phyloP scores from a whole-genome alignment of 1,140 invertebrate genomes.

The Rhopalosiphum maidis region DNA sequence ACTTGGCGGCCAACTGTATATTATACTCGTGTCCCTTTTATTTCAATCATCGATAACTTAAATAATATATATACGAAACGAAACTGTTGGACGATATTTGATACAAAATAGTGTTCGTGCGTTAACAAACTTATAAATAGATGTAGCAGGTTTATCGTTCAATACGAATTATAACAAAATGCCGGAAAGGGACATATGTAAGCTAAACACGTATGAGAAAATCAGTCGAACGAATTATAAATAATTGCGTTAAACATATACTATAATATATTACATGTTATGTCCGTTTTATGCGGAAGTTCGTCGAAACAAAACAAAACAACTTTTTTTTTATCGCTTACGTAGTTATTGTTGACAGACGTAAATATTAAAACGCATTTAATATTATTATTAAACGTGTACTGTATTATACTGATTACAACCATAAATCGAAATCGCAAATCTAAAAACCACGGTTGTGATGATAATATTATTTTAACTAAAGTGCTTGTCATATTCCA shows the following conservation, averaged over 20 bases:
- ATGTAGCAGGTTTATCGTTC: not conserved
- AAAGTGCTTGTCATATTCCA: no score
- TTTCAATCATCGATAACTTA: not conserved
- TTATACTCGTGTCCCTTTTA: not conserved
- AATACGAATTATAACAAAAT: not conserved
- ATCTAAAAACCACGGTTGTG: not conserved
- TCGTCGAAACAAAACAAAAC: not conserved
- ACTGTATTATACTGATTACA: not conserved
- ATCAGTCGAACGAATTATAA: not conserved
- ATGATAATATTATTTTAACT: no score
- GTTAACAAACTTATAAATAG: constrained; percentile 1
- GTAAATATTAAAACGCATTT: not conserved
- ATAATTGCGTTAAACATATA: not conserved
- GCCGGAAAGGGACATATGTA: not conserved
- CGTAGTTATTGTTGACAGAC: not conserved
- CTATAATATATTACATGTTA: not conserved
- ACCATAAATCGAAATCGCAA: not conserved
- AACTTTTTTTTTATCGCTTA: not conserved
- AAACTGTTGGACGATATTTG: not conserved
- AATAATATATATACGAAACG: not conserved
- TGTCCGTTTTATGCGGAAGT: not conserved
- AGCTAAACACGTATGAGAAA: not conserved
- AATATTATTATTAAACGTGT: not conserved
- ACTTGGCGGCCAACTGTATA: not conserved
- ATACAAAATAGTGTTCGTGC: not conserved